Evolutionary conservation across 2,113 vertebrate genomes (phyloP), one percentile per base, ranked within the genome.

Genomic region (Sisor rabdophorus): DNA sequence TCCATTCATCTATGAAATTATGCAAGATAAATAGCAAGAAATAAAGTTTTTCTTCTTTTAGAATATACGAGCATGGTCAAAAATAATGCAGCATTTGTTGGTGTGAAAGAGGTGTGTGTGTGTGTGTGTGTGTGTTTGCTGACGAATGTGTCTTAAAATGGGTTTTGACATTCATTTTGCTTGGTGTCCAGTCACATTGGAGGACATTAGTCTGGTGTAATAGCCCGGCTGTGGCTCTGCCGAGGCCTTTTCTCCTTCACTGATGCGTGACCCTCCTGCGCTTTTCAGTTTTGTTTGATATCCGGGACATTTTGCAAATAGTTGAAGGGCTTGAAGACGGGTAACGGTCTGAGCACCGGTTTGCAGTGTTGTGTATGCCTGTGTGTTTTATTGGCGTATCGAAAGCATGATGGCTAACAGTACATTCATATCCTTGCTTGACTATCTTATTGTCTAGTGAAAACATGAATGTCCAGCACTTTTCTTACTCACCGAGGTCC

Each of bases 121-220:
- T 11, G 24, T 17, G 64, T 67, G 36, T 12, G 36, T 40, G 44
- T 91, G 88, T 89, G 89, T 85, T 86, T 82, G 80, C 89, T 96
- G 95, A 98, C 89, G 89, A 96, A 97, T 95, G 94, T 91, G 86
- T 81, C 85, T 82, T 88, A 32, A 87, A 92, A 98, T 98, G 90
- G 93, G 85, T 86, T 94, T 91, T 95, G 95, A 95, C 97, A 93
- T 85, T 87, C 88, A 93, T 92, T 96, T 97, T 95, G 94, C 90
- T 93, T 91, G 91, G 88, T 91, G 95, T 96, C 94, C 91, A 89
- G 91, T 91, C 92, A 93, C 97, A 91, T 91, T 88, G 83, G 65
- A 77, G 86, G 88, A 90, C 92, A 95, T 96, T 96, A 95, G 94
- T 97, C 93, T 95, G 90, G 83, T 86, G 89, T 91, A 92, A 92